Evolutionary conservation across 2,888 invertebrate genomes (phyloP).

Genomic region (Lasius platythorax): DNA sequence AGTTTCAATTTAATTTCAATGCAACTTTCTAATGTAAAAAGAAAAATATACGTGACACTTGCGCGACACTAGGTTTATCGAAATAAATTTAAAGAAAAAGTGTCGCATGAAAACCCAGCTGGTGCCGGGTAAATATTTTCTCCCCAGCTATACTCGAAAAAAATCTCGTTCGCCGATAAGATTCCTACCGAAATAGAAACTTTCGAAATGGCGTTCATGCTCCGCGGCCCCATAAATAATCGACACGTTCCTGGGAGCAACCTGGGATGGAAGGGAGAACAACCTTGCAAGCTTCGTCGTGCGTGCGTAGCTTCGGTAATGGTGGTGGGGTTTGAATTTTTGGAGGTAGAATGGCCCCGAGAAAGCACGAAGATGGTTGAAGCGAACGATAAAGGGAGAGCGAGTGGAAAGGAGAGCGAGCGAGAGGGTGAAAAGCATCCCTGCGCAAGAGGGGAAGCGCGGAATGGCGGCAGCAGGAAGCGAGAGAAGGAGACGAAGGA

Average conservation of each 20-base stretch:
- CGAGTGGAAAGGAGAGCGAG: conserved; percentile 43
- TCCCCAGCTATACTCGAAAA: neutral
- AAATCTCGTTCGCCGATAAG: conserved; percentile 33
- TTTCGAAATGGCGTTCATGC: neutral
- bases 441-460: conserved; percentile 33
- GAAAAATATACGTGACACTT: neutral
- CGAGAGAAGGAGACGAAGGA: conserved; percentile 52
- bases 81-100: neutral
- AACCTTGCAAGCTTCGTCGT: conserved; percentile 81
- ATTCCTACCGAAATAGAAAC: conserved; percentile 36
- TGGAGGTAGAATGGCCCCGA: conserved; percentile 70
- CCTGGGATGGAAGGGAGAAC: conserved; percentile 77
- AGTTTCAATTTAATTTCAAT: neutral
- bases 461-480: conserved; percentile 48
- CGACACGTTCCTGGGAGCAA: conserved; percentile 77
- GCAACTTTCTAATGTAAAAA: neutral
- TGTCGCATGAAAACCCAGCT: neutral
- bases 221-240: conserved; percentile 38
- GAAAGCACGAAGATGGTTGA: conserved; percentile 71
- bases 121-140: neutral
- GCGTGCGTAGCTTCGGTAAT: conserved; percentile 69
- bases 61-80: neutral
- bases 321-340: conserved; percentile 78
- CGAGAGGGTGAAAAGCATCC: conserved; percentile 13
- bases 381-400: conserved; percentile 58